phyloP scores from a whole-genome alignment of 2,113 vertebrate genomes.

The Sigmodon hispidus region DNA sequence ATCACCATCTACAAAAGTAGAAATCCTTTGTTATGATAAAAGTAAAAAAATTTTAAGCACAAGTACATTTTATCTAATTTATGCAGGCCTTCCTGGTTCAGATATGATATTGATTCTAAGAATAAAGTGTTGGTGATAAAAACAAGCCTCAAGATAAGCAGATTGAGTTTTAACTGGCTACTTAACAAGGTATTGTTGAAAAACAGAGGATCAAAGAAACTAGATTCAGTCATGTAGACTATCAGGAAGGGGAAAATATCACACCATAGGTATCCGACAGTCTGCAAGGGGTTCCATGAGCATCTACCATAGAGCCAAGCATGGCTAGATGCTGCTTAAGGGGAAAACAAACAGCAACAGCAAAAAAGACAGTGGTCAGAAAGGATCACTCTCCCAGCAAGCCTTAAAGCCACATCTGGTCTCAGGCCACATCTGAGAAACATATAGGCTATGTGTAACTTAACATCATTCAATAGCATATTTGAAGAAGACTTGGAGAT shows the following conservation, averaged over 20 bases:
- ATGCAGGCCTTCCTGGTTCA: neutral
- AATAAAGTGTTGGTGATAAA: neutral
- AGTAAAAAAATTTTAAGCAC: neutral
- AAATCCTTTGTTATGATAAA: constrained; percentile 7
- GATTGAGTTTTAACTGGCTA: neutral
- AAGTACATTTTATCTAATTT: neutral
- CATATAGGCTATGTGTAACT: neutral
- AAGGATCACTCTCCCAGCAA: neutral
- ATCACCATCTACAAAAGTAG: neutral
- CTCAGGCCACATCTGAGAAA: neutral
- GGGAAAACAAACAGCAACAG: neutral
- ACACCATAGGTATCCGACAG: neutral
- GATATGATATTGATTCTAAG: neutral
- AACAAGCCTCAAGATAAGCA: neutral
- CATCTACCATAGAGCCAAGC: neutral
- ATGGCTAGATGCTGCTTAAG: neutral
- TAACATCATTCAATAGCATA: neutral
- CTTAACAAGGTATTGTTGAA: neutral
- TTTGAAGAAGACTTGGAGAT: neutral
- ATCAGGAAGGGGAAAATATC: neutral
- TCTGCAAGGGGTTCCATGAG: neutral
- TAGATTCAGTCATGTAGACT: neutral
- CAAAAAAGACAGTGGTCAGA: neutral
- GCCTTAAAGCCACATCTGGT: neutral
- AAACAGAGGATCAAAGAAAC: neutral